A percentile compares a stretch with the other conserved stretches of the same genome.
These are phyloP conservation scores for Prunella fulvescens DNA, from an alignment of 2,113 vertebrate genomes.

Conservation along the genomic window DNA sequence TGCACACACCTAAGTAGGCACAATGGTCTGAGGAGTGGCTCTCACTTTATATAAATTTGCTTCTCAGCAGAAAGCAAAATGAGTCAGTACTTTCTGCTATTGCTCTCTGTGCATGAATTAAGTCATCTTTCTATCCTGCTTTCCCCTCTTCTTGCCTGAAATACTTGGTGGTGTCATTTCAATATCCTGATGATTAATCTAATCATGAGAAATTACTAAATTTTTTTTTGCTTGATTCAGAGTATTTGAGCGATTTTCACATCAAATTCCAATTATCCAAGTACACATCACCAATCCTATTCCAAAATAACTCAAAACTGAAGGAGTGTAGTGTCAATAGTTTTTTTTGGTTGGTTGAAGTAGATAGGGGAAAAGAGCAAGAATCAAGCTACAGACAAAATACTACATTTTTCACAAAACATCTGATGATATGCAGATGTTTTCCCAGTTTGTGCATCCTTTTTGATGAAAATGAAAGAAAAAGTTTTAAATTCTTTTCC, in stretches of 20 bases:
- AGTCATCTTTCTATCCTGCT: background rate
- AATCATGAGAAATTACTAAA: constrained; percentile 1
- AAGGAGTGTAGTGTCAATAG: background rate
- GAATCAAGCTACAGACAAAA: background rate
- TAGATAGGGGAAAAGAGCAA: background rate
- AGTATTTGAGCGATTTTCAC: background rate
- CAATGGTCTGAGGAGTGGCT: background rate
- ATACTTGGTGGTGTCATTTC: background rate
- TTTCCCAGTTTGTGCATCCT: background rate
- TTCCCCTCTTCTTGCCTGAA: background rate
- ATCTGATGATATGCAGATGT: background rate
- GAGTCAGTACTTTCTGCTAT: background rate
- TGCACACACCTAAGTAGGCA: background rate
- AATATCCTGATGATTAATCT: background rate
- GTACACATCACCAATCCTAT: background rate
- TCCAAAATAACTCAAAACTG: background rate
- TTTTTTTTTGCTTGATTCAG: background rate
- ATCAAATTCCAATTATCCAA: background rate
- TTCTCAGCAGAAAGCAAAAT: background rate
- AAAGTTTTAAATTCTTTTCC: background rate
- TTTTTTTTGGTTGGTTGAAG: background rate
- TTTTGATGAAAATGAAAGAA: background rate
- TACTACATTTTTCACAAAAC: background rate
- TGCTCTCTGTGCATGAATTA: background rate
- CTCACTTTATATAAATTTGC: background rate